Evolutionary conservation across 2,797 vertebrate genomes (phyloP), one percentile per base, ranked within the genome.

Genomic region (Notolepis coatsorum): DNA sequence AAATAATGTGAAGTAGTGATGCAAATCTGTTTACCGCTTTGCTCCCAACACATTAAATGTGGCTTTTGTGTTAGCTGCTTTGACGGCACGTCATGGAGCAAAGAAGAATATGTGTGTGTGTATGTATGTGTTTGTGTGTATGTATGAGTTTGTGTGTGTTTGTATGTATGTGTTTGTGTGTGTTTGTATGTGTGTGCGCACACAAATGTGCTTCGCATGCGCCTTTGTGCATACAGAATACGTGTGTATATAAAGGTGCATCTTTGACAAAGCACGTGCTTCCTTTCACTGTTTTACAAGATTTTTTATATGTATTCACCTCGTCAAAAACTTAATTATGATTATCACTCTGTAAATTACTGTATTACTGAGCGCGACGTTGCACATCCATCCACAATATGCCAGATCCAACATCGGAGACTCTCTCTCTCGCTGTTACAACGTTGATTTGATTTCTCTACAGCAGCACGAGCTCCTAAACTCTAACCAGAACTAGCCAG

Each of bases 1-100:
- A 93, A 79, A 89, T 91, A 92, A 90, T 87, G 84, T 85, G 86
- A 80, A 75, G 71, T 88, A 84, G 85, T 90, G 91, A 91, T 91
- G 90, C 91, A 91, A 92, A 93, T 93, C 90, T 93, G 88, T 93
- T 92, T 90, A 88, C 88, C 79, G 81, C 81, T 88, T 88, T 89
- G 77, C 75, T 82, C 79, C 79, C 67, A 65, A 67, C 84, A 86
- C 84, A 88, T 89, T 90, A 89, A 93, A 92, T 87, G 80, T 82
- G 65, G 78, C 86, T 88, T 91, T 90, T 93, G 89, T 91, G 84
- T 83, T 82, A 77, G 45, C 25, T 43, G 75, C 80, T 89, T 88
- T 89, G 90, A 89, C 74, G 81, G 79, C 52, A 51, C 79, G 87
- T 89, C 88, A 86, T 53, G 61, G 79, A 87, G 82, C 78, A 83